Evolutionary conservation across 1,140 invertebrate species (phyloP).

Genomic region (Drosophila arizonae): DNA sequence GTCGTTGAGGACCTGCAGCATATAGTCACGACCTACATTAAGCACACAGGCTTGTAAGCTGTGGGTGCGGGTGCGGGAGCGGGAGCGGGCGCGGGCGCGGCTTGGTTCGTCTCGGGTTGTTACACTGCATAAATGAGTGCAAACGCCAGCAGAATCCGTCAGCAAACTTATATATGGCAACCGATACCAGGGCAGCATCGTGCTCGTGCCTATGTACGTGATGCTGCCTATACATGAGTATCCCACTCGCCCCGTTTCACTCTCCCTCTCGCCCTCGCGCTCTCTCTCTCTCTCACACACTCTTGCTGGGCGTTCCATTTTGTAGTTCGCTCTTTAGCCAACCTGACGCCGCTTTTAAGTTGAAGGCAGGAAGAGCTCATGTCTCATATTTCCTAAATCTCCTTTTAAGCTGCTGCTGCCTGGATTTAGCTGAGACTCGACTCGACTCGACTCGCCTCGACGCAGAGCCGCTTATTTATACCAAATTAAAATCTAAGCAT

Average conservation of each 20-base stretch:
- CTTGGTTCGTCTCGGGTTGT: neutral
- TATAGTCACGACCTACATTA: neutral
- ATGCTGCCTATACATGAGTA: neutral
- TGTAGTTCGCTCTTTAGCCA: neutral
- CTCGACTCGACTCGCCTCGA: neutral
- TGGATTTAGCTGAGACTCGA: slow-evolving; percentile 11
- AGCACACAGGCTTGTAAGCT: slow-evolving; percentile 1
- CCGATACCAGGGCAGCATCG: slow-evolving; percentile 5
- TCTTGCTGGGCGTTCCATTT: neutral
- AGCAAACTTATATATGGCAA: slow-evolving; percentile 12
- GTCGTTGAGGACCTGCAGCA: neutral
- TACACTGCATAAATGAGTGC: slow-evolving; percentile 23
- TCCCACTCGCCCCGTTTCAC: no score
- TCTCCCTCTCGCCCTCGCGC: neutral
- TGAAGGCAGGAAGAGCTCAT: slow-evolving; percentile 3
- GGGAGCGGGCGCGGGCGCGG: neutral
- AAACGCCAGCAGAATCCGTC: slow-evolving; percentile 26
- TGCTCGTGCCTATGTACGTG: neutral
- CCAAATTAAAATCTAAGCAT: slow-evolving; percentile 15
- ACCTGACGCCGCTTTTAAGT: neutral
- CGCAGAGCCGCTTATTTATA: slow-evolving; percentile 16
- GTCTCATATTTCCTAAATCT: slow-evolving; percentile 8
- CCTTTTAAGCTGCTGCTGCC: slow-evolving; percentile 12
- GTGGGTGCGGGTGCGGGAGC: neutral
- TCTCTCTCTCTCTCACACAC: neutral